Conservation (phyloP, 2,113 vertebrate species). For the Heteronetta atricapilla region DNA sequence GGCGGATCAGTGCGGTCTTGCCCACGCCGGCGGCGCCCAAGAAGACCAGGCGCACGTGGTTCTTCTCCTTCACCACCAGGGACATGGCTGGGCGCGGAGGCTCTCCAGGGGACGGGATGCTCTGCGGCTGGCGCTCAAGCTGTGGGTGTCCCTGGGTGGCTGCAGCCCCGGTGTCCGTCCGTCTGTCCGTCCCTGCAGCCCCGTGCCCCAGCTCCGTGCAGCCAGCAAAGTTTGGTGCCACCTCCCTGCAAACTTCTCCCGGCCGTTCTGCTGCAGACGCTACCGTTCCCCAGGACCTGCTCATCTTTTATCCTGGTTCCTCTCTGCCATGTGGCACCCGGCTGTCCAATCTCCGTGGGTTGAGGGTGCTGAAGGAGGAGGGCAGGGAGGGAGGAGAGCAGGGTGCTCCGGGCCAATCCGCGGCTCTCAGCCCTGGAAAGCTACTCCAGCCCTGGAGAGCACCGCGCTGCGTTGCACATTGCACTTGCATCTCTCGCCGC, state of each 20-base stretch:
- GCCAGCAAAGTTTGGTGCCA: neutral
- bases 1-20: conserved; percentile 87
- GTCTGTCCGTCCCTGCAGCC: neutral
- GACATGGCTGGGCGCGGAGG: conserved; percentile 76
- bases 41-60: conserved; percentile 87
- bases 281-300: neutral
- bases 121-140: neutral
- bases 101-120: neutral
- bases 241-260: conserved; percentile 18
- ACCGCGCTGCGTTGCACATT: neutral
- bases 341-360: conserved; percentile 61
- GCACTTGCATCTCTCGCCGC: neutral
- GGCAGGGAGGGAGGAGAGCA: conserved; percentile 50
- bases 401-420: conserved; percentile 62
- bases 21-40: conserved; percentile 89
- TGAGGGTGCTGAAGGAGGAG: conserved; percentile 36
- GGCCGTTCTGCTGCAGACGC: neutral
- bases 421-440: neutral
- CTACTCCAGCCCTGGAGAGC: neutral
- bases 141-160: neutral
- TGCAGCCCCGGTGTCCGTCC: neutral
- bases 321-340: conserved; percentile 51
- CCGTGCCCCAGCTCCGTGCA: neutral
- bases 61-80: conserved; percentile 86
- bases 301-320: conserved; percentile 57